These are phyloP conservation scores for Sebastes kiyomatsui DNA, from an alignment of 2,797 vertebrate species.

Conservation along the genomic window DNA sequence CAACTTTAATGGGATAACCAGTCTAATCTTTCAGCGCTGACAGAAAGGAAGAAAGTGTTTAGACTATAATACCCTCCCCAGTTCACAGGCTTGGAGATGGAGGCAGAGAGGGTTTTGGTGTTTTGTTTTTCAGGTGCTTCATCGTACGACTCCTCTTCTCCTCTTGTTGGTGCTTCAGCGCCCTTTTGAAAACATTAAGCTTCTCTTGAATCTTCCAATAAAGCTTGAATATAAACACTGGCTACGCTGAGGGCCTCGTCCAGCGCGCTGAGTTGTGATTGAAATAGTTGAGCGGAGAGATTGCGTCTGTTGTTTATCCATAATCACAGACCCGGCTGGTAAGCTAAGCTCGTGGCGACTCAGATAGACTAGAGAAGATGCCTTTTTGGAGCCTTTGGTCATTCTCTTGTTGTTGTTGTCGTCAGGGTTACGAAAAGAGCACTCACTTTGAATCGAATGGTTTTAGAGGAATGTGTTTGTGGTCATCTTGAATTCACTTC, in stretches of 20 bases:
- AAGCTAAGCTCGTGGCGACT: constrained; percentile 51
- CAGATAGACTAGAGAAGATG: constrained; percentile 47
- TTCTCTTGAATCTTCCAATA: constrained; percentile 17
- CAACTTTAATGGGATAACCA: constrained; percentile 99
- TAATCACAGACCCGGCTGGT: constrained; percentile 48
- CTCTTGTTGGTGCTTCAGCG: constrained; percentile 26
- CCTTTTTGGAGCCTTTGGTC: constrained; percentile 31
- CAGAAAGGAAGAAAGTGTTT: constrained; percentile 92
- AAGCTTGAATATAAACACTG: constrained; percentile 53
- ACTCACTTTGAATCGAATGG: constrained; percentile 50
- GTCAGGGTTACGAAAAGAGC: constrained; percentile 65
- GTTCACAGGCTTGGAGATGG: constrained; percentile 82
- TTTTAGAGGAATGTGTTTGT: constrained; percentile 72
- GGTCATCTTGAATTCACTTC: constrained; percentile 71
- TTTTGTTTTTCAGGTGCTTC: constrained; percentile 81
- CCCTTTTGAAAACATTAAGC: constrained; percentile 12
- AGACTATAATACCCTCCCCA: constrained; percentile 95
- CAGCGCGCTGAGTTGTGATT: constrained; percentile 34
- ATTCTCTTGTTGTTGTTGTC: constrained; percentile 51
- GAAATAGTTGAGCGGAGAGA: constrained; percentile 34
- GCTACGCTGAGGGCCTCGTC: constrained; percentile 27
- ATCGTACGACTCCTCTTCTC: constrained; percentile 62
- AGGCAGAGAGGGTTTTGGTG: constrained; percentile 61
- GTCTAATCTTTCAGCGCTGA: constrained; percentile 99
- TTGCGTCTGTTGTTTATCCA: constrained; percentile 50